Evolutionary conservation across 2,797 vertebrate species (phyloP).

Genomic region (Mus minutoides): DNA sequence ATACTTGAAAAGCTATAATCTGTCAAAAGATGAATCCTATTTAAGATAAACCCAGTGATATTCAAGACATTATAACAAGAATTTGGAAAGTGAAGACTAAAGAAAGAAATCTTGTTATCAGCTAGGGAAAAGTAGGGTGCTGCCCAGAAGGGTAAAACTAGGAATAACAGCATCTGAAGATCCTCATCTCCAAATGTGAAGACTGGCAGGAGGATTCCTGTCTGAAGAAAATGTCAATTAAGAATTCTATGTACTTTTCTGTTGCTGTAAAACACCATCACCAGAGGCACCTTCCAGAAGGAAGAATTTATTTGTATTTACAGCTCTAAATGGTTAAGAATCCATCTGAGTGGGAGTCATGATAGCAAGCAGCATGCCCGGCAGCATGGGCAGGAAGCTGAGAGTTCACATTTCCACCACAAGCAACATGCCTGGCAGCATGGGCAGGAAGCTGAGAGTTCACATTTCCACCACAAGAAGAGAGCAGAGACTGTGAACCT

Average conservation of each 20-base stretch:
- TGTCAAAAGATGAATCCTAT: background rate
- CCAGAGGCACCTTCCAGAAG: background rate
- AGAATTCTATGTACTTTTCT: background rate
- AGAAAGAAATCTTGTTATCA: background rate
- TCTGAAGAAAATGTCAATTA: background rate
- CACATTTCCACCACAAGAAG: background rate
- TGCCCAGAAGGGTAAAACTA: background rate
- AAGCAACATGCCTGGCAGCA: background rate
- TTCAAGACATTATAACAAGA: background rate
- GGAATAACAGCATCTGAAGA: background rate
- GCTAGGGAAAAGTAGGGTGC: background rate
- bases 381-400: background rate
- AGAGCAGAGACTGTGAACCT: background rate
- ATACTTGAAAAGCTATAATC: background rate
- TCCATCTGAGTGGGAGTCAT: too few species aligned
- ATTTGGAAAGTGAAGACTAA: background rate
- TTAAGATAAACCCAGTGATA: background rate
- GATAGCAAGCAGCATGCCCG: background rate
- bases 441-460: background rate
- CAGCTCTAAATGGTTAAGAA: background rate
- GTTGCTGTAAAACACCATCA: background rate
- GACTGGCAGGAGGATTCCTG: background rate
- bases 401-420: background rate
- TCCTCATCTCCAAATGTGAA: background rate
- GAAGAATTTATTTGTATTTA: background rate